A percentile compares a stretch with the other conserved stretches of the same genome.
phyloP scores from a whole-genome alignment of 2,113 vertebrate species.

The Caloenas nicobarica region DNA sequence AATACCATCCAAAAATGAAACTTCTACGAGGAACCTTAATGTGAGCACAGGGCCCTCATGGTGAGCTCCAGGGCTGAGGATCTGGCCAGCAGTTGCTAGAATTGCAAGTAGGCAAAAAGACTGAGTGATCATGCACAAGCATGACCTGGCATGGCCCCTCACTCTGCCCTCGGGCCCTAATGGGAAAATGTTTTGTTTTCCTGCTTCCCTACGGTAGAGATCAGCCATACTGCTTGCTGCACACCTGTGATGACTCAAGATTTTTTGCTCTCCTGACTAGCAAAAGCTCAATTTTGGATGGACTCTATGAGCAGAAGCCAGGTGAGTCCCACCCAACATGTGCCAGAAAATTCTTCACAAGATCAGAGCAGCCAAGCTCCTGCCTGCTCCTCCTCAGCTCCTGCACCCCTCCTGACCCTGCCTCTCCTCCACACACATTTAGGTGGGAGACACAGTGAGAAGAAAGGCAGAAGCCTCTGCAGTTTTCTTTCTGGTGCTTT shows the following conservation, averaged over 20 bases:
- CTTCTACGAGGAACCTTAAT: rapidly evolving
- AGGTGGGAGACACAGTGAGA: rapidly evolving
- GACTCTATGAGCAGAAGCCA: not conserved
- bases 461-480: not conserved
- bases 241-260: not conserved
- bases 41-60: rapidly evolving
- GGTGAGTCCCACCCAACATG: not conserved
- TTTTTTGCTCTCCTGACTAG: not conserved
- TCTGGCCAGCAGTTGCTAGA: not conserved
- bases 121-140: rapidly evolving
- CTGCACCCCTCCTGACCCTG: not conserved
- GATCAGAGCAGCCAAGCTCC: not conserved
- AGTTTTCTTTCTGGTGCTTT: not conserved
- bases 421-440: rapidly evolving
- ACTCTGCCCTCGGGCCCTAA: not conserved
- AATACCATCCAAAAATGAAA: not conserved
- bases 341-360: not conserved
- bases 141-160: not conserved
- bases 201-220: not conserved
- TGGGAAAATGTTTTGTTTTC: not conserved
- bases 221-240: not conserved
- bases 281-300: not conserved
- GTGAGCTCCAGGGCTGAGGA: not conserved
- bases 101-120: not conserved
- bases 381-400: not conserved